These are phyloP conservation scores for Drosophila yakuba DNA, from an alignment of 1,140 invertebrate genomes.

Conservation along the genomic window DNA sequence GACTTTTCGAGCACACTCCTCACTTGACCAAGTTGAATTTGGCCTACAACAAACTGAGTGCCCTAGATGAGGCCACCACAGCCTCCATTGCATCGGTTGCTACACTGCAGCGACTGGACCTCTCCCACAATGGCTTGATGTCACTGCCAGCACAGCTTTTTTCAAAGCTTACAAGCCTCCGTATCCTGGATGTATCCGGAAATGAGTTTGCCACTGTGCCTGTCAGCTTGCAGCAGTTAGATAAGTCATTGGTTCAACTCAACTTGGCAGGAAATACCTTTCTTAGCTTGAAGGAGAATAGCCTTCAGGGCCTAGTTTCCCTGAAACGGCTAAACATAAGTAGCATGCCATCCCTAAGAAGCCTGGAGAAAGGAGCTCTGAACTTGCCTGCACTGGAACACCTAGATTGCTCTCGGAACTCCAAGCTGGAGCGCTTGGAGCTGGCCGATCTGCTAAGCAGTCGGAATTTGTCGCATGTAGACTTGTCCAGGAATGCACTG, in stretches of 20 bases:
- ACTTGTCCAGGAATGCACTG: slow-evolving; percentile 85
- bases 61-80: slow-evolving; percentile 87
- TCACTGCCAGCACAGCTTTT: slow-evolving; percentile 85
- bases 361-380: slow-evolving; percentile 85
- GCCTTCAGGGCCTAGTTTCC: slow-evolving; percentile 86
- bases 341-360: slow-evolving; percentile 86
- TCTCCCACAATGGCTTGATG: slow-evolving; percentile 86
- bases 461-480: slow-evolving; percentile 65
- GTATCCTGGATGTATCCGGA: slow-evolving; percentile 86
- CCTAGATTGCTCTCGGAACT: slow-evolving; percentile 68
- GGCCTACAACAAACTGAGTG: slow-evolving; percentile 88
- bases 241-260: slow-evolving; percentile 85
- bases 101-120: slow-evolving; percentile 86
- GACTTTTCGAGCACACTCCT: slow-evolving; percentile 89
- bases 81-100: slow-evolving; percentile 87
- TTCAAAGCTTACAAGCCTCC: slow-evolving; percentile 85
- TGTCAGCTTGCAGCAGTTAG: slow-evolving; percentile 85
- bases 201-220: slow-evolving; percentile 87
- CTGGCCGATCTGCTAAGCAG: slow-evolving; percentile 51
- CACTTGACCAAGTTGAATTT: slow-evolving; percentile 88
- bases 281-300: slow-evolving; percentile 85
- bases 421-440: slow-evolving; percentile 63
- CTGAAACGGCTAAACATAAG: slow-evolving; percentile 86
- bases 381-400: slow-evolving; percentile 81
- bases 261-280: slow-evolving; percentile 87